Conservation (phyloP, 2,113 vertebrate genomes). For the Dromiciops gliroides region DNA sequence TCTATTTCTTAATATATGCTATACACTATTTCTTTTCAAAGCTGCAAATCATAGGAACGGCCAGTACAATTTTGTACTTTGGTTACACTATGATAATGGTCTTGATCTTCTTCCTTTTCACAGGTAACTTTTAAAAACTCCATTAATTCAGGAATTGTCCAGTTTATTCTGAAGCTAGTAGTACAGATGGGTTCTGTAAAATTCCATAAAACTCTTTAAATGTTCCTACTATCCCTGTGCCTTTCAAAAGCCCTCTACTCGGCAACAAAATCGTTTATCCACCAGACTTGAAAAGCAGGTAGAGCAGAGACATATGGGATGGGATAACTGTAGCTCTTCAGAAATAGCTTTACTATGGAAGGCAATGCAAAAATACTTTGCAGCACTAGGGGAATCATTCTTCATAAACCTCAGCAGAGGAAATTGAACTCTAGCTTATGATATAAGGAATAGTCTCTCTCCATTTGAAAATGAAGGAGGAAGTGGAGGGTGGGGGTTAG, state of each 20-base stretch:
- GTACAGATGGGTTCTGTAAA: not conserved
- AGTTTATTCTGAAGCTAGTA: not conserved
- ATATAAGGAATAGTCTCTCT: not conserved
- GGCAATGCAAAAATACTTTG: not conserved
- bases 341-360: not conserved
- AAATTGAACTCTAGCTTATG: not conserved
- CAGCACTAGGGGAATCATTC: not conserved
- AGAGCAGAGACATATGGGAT: not conserved
- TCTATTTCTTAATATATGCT: conserved; percentile 96
- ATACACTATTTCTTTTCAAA: conserved; percentile 96
- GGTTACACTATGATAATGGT: conserved; percentile 98
- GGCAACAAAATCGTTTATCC: not conserved
- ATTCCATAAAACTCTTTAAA: not conserved
- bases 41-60: conserved; percentile 94
- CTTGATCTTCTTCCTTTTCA: conserved; percentile 96
- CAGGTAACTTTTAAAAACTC: conserved; percentile 83
- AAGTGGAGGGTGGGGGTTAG: not conserved
- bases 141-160: conserved; percentile 11
- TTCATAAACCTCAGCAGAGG: not conserved
- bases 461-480: not conserved
- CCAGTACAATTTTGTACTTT: conserved; percentile 95
- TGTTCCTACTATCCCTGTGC: not conserved
- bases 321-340: not conserved
- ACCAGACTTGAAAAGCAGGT: not conserved
- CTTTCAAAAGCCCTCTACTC: not conserved